Evolutionary conservation across 92 coral and sea anemone genomes (phyloP).

Genomic region (Umimayanthus chanpuru): DNA sequence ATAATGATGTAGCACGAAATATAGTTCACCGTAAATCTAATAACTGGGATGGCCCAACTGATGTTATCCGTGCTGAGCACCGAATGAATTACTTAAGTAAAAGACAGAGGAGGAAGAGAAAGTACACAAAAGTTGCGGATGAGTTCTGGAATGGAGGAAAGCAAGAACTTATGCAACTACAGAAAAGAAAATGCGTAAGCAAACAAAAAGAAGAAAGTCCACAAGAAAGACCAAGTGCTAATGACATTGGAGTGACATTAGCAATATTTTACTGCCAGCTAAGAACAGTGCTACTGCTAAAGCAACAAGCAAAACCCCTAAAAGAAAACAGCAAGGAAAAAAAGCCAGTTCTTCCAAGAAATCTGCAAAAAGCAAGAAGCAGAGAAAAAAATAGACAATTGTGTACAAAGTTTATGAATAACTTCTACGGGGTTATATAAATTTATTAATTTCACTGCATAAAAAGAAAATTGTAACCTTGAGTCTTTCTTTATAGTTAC

Average conservation of each 20-base stretch:
- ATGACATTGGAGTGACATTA: slow-evolving; percentile 13
- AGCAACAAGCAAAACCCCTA: slow-evolving; percentile 27
- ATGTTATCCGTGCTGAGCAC: slow-evolving; percentile 51
- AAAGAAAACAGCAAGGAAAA: neutral
- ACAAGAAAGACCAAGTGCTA: neutral
- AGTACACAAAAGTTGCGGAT: slow-evolving; percentile 40
- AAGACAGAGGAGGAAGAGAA: slow-evolving; percentile 47
- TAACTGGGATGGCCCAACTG: slow-evolving; percentile 59
- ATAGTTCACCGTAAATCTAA: slow-evolving; percentile 51
- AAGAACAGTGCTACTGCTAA: neutral
- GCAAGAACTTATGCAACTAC: slow-evolving; percentile 31
- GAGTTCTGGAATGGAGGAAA: slow-evolving; percentile 53
- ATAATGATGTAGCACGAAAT: slow-evolving; percentile 51
- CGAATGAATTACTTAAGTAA: slow-evolving; percentile 24
- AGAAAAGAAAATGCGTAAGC: slow-evolving; percentile 33
- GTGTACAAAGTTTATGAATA: neutral
- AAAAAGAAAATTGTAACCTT: no score
- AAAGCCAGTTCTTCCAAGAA: neutral
- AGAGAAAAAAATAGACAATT: slow-evolving; percentile 6
- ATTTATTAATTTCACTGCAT: no score
- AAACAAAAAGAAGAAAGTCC: slow-evolving; percentile 31
- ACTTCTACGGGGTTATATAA: no score
- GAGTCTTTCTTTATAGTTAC: no score
- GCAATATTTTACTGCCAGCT: slow-evolving; percentile 4
- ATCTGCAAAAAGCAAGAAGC: neutral